Evolutionary conservation across 2,113 vertebrate genomes (phyloP).

Genomic region (Dissostichus mawsoni): DNA sequence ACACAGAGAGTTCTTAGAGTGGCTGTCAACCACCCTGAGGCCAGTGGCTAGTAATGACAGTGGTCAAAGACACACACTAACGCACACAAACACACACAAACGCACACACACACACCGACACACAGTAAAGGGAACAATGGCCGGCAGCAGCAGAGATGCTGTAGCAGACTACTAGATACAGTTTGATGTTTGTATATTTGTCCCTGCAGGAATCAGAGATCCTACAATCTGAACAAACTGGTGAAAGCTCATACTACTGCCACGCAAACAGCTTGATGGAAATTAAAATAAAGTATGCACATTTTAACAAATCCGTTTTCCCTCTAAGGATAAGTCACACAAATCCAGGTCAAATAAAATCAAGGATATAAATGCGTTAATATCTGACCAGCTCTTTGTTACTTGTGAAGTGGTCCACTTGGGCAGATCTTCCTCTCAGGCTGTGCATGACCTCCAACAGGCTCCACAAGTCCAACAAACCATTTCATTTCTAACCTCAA

Average conservation of each 20-base stretch:
- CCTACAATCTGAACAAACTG: conserved; percentile 7
- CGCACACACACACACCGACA: conserved; percentile 34
- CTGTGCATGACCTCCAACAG: conserved; percentile 29
- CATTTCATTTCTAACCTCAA: conserved; percentile 30
- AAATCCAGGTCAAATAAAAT: conserved; percentile 11
- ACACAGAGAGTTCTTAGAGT: conserved; percentile 68
- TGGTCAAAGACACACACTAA: conserved; percentile 47
- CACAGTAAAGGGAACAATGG: conserved; percentile 24
- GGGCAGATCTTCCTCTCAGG: conserved; percentile 11
- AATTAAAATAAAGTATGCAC: background rate
- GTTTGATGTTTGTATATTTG: conserved; percentile 43
- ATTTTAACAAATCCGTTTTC: background rate
- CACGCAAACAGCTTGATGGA: background rate
- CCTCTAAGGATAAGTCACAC: background rate
- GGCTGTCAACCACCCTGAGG: conserved; percentile 64
- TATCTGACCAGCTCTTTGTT: background rate
- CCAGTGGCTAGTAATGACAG: conserved; percentile 63
- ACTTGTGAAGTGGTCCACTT: conserved; percentile 1
- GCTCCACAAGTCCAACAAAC: conserved; percentile 39
- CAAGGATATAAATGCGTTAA: background rate
- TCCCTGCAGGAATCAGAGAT: conserved; percentile 40
- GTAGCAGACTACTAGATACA: conserved; percentile 37
- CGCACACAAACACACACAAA: conserved; percentile 32
- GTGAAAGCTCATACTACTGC: background rate
- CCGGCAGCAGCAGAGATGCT: conserved; percentile 47